Conservation (phyloP, 1,140 invertebrate genomes). For the Orchesella cincta region DNA sequence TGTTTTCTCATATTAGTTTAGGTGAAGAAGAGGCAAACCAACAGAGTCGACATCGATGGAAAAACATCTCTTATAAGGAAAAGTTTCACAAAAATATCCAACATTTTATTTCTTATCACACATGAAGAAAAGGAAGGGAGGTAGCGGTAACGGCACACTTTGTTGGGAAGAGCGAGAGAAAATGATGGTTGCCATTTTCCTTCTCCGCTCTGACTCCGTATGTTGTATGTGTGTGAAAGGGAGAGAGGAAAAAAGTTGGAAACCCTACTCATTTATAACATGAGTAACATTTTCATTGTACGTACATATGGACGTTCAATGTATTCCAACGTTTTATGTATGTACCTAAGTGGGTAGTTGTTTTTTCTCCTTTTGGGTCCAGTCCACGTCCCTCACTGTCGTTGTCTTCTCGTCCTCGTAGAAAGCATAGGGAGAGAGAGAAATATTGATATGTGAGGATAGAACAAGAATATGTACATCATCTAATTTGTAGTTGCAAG, state of each 20-base stretch:
- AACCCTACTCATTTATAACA: constrained; percentile 5
- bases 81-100: constrained; percentile 9
- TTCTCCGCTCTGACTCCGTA: neutral
- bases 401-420: neutral
- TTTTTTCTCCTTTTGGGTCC: neutral
- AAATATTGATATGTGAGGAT: neutral
- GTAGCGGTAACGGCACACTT: neutral
- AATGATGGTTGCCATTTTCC: constrained; percentile 11
- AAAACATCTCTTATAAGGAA: neutral
- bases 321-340: neutral
- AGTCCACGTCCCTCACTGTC: neutral
- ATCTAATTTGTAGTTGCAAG: neutral
- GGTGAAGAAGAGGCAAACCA: neutral
- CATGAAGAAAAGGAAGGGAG: neutral
- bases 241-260: neutral
- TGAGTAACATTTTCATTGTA: neutral
- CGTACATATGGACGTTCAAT: neutral
- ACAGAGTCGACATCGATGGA: neutral
- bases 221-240: neutral
- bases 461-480: neutral
- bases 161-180: neutral
- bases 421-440: neutral
- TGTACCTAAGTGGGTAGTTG: neutral
- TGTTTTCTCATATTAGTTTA: neutral
- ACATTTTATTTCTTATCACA: constrained; percentile 3